Percentiles rank a stretch among this genome's conserved stretches.
These are phyloP conservation scores for Agelaius phoeniceus DNA, from an alignment of 2,113 vertebrate species.

Conservation along the genomic window DNA sequence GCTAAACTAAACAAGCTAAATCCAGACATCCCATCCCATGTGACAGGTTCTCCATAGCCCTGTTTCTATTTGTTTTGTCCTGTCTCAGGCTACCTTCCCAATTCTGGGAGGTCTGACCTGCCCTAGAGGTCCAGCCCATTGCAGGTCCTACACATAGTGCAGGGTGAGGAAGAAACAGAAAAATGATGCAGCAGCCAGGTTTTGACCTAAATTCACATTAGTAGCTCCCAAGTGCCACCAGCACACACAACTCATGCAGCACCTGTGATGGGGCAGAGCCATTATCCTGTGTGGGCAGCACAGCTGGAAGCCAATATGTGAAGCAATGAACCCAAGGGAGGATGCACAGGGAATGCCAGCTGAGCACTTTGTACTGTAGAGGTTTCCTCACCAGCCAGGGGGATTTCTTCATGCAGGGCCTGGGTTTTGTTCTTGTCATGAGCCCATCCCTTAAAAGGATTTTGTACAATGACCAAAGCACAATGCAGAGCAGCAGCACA, in stretches of 20 bases:
- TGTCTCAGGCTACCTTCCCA: too few species aligned
- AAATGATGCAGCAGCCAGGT: neutral
- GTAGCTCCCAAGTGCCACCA: neutral
- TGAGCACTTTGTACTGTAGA: neutral
- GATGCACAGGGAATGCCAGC: neutral
- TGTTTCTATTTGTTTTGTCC: neutral
- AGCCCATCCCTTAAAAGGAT: neutral
- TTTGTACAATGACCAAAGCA: neutral
- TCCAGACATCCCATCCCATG: neutral
- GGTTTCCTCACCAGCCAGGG: neutral
- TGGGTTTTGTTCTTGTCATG: neutral
- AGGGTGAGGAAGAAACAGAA: neutral
- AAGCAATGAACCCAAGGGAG: neutral
- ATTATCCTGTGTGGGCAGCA: neutral
- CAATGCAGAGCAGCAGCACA: neutral
- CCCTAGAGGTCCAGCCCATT: neutral
- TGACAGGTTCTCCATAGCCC: neutral
- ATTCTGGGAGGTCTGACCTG: neutral
- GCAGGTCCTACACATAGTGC: neutral
- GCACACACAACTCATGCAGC: neutral
- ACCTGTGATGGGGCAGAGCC: neutral
- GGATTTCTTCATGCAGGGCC: neutral
- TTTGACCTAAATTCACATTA: neutral
- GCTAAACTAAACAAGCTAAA: conserved; percentile 24
- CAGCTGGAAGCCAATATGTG: neutral